Evolutionary conservation across 2,797 vertebrate genomes (phyloP), one percentile per base, ranked within the genome.

Genomic region (Mastacembelus armatus): DNA sequence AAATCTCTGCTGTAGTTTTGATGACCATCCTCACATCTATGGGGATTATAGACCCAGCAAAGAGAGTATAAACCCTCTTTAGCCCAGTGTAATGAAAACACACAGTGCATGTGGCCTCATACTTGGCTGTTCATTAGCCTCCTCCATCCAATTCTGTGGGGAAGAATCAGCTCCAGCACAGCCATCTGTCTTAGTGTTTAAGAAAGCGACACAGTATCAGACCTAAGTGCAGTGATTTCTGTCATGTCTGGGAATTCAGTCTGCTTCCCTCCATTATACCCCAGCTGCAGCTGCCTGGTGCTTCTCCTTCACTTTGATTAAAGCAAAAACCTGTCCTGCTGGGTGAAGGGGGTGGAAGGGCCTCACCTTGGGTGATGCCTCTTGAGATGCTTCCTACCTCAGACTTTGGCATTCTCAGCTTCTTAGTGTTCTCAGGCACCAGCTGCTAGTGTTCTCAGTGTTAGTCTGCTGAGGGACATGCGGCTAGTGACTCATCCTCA

Each of bases 221-320:
- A 43, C 65, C 63, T 30, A 39, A 81, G 69, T 51, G 71, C 51
- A 42, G 72, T 62, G 63, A 54, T 72, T 87, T 84, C 71, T 73
- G 52, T 80, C 63, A 64, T 45, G 79, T 70, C 71, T 33, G 80
- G 66, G 76, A 78, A 56, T 83, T 62, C 27, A 55, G 71, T 57
- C 74, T 52, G 48, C 62, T 59, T 83, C 64, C 74, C 61, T 85
- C 78, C 73, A 86, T 86, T 85, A 85, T 79, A 78, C 75, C 76
- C 59, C 57, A 45, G 54, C 74, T 32, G 61, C 58, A 38, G 40
- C 66, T 71, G 81, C 70, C 69, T 14, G 47, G 32, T 69, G 81
- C 65, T 12, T 74, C 67, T 76, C 61, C 51, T 80, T 80, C 63
- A 40, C 77, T 89, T 84, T 87, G 81, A 90, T 88, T 85, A 83